These are phyloP conservation scores for Punctoribates punctum DNA, from an alignment of 2,888 invertebrate genomes.

Conservation along the genomic window DNA sequence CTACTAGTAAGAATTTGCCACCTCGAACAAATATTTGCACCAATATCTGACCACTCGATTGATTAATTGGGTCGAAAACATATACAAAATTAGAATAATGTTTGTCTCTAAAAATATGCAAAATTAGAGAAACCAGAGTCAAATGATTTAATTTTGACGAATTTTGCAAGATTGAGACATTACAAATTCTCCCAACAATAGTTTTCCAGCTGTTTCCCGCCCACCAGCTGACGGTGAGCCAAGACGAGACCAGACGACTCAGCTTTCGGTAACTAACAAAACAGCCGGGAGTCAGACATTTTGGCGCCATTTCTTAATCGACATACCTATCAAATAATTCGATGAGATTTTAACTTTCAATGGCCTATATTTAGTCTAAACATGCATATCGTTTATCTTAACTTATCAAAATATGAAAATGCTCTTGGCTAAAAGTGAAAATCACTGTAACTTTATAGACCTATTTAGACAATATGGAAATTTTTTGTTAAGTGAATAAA, in stretches of 20 bases:
- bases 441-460: no score
- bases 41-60: not conserved
- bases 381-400: no score
- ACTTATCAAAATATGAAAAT: no score
- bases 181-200: not conserved
- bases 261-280: not conserved
- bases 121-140: not conserved
- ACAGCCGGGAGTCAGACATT: not conserved
- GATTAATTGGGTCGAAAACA: not conserved
- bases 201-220: slow-evolving; percentile 36
- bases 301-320: slow-evolving; percentile 18
- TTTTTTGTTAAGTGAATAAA: no score
- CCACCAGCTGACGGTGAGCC: slow-evolving; percentile 34
- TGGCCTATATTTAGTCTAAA: no score
- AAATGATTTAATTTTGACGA: not conserved
- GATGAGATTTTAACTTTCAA: not conserved
- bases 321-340: not conserved
- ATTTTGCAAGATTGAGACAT: slow-evolving; percentile 1
- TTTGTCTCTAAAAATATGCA: not conserved
- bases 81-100: not conserved
- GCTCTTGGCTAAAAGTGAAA: no score
- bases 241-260: not conserved
- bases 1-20: slow-evolving; percentile 13
- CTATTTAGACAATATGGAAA: no score
- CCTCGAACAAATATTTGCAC: not conserved